Conservation (phyloP, 2,888 invertebrate species). For the Drosophila ezoana region DNA sequence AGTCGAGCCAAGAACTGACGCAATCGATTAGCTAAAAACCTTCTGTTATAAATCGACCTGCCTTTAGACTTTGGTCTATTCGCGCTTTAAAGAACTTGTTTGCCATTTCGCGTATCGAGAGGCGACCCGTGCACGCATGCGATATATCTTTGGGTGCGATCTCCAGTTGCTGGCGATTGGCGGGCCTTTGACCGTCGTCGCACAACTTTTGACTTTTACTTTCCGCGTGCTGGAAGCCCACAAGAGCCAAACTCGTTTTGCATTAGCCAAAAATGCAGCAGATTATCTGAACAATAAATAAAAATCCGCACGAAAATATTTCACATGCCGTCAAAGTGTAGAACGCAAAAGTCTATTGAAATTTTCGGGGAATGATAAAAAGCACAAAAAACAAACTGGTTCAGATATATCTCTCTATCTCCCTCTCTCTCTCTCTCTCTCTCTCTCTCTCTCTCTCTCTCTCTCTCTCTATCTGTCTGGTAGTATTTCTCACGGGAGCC, state of each 20-base stretch:
- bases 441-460: not conserved
- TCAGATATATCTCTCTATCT: conserved; percentile 14
- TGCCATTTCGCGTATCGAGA: conserved; percentile 29
- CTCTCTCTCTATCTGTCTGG: not conserved
- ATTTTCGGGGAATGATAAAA: conserved; percentile 12
- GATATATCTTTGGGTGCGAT: conserved; percentile 27
- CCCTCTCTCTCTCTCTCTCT: not conserved
- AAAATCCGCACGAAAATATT: conserved; percentile 57
- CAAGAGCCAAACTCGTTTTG: conserved; percentile 61
- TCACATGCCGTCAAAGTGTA: conserved; percentile 49
- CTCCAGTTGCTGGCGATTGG: conserved; percentile 18
- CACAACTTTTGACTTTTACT: conserved; percentile 72
- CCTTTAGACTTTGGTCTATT: conserved; percentile 13
- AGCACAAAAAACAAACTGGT: conserved; percentile 37
- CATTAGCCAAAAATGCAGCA: conserved; percentile 47
- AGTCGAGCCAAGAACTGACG: conserved; percentile 13
- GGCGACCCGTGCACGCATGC: conserved; percentile 14
- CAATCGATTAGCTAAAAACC: not conserved
- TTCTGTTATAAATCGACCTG: conserved; percentile 5
- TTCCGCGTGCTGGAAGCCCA: conserved; percentile 29
- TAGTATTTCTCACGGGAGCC: conserved; percentile 39
- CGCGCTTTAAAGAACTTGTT: conserved; percentile 58
- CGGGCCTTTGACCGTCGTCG: conserved; percentile 37
- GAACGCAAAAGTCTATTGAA: conserved; percentile 34
- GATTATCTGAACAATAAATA: conserved; percentile 49